These are phyloP conservation scores for Cheiracanthium punctorium DNA, from an alignment of 2,888 invertebrate genomes.

Conservation along the genomic window DNA sequence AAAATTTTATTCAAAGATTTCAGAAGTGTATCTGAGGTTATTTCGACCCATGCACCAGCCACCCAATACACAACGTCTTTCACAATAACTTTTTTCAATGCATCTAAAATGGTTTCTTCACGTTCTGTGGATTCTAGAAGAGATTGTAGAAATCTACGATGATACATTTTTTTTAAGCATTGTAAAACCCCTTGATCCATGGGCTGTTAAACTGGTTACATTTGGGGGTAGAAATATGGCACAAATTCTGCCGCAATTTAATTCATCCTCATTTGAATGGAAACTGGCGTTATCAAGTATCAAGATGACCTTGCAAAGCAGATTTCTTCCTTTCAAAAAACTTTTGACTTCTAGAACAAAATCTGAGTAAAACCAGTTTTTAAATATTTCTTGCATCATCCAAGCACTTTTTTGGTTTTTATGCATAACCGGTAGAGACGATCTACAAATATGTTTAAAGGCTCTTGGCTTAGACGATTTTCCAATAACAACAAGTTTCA, in stretches of 20 bases:
- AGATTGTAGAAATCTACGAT: no score
- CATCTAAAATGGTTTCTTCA: no score
- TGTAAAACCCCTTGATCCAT: slow-evolving; percentile 5
- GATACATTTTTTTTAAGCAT: no score
- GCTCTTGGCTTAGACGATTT: neutral
- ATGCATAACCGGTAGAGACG: neutral
- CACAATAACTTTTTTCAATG: no score
- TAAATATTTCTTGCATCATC: neutral
- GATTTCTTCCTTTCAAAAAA: neutral
- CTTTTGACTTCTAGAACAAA: neutral
- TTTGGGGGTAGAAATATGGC: slow-evolving; percentile 4
- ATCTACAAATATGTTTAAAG: neutral
- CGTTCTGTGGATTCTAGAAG: no score
- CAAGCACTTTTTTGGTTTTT: neutral
- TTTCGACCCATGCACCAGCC: no score
- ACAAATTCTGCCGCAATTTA: neutral
- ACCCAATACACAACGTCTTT: no score
- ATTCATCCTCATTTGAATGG: neutral
- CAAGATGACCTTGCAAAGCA: neutral
- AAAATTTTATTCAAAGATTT: no score
- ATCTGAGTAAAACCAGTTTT: neutral
- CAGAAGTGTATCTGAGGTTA: no score
- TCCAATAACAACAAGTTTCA: neutral
- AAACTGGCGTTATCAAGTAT: neutral
- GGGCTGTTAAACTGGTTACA: neutral